Conservation (phyloP, 2,113 vertebrate species). For the Ancistrus triradiatus region DNA sequence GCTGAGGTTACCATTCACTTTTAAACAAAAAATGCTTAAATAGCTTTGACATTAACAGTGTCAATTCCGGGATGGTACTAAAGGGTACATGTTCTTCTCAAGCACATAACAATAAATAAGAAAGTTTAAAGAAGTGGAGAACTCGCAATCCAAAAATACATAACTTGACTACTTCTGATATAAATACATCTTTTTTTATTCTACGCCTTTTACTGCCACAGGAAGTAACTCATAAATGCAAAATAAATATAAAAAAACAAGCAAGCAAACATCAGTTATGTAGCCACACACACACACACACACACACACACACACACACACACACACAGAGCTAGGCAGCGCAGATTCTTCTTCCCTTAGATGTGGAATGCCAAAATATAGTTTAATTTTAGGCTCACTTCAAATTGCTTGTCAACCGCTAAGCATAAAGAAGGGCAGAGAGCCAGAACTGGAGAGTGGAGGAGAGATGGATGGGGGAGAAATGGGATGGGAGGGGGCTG, state of each 20-base stretch:
- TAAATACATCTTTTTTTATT: too few relatives aligned
- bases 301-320: conserved; percentile 16
- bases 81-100: too few relatives aligned
- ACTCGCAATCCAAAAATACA: too few relatives aligned
- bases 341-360: conserved; percentile 29
- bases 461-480: neutral
- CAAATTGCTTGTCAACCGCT: conserved; percentile 70
- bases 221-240: conserved; percentile 58
- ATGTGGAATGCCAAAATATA: conserved; percentile 41
- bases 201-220: neutral
- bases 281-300: too few relatives aligned
- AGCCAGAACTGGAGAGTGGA: conserved; percentile 13
- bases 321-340: neutral
- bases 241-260: conserved; percentile 11
- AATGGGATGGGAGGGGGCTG: neutral
- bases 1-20: neutral
- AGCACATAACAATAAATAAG: too few relatives aligned
- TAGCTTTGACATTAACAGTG: neutral
- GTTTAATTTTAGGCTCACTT: conserved; percentile 68
- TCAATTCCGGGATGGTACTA: too few relatives aligned
- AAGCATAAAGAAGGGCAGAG: conserved; percentile 44
- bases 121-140: too few relatives aligned
- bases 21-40: neutral
- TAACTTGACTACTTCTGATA: too few relatives aligned
- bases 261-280: neutral